Evolutionary conservation across 2,888 invertebrate genomes (phyloP), one percentile per base, ranked within the genome.

Genomic region (Hirudinaria manillensis): DNA sequence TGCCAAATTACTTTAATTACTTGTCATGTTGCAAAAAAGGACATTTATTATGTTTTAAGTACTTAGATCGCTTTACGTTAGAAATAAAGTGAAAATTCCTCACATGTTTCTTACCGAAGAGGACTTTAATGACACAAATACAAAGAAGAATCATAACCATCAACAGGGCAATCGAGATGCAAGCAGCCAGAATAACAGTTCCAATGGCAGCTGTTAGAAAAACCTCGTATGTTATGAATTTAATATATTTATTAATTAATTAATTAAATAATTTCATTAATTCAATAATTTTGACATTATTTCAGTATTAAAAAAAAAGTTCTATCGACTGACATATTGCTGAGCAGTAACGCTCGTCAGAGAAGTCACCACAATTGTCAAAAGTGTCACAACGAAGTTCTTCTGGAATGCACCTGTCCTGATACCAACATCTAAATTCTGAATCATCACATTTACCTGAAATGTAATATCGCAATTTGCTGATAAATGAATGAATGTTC

Each of bases 361-460:
- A 74, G 65, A 38, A 74, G 45, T 74, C 74, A 6, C 74, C 74
- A 32, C 74, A 74, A 66, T 74, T 74, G 51, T 74, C 74, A 27
- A 34, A 36, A 24, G 24, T 19, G 66, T 74, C 74, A 34, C 74
- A 74, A 3, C 29, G 7, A 4, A 74, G 38, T 4, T 65, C 74
- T 24, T 45, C 51, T 34, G 74, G 74, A 4, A 74, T 74, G 36
- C 74, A 74, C 6, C 74, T 53, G 24, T 45, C 67, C 3, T 66
- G 27, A 29, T 21, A 3, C 24, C n/a, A 38, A 27, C 61, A 56
- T 19, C 56, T 29, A 21, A 51, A 56, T 56, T 70, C 70, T n/a
- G 27, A 24, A n/a, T 29, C 56, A 27, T 51, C 27, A 70, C 74
- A 74, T 29, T 67, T 66, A 24, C 51, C 53, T 76, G 34, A n/a